Base-by-base conservation (phyloP, 2,797 vertebrate species). In the Notamacropus eugenii region DNA sequence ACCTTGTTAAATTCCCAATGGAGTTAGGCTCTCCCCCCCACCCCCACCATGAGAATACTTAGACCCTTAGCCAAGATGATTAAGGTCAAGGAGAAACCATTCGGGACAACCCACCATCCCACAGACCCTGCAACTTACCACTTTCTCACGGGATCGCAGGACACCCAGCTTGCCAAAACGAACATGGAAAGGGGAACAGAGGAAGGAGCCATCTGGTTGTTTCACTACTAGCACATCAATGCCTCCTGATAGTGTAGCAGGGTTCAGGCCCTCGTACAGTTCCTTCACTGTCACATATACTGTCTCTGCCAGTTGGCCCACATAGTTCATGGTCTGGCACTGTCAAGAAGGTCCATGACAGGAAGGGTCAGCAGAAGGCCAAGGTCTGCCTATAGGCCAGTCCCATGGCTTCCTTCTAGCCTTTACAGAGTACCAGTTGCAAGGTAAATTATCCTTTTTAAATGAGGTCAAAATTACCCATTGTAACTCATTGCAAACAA, bases 101-200 rank as follows among this genome's bases (percentile, higher is more conserved):
- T 14, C 0, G 2, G 16, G 67, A 74, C 16, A 40, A 19, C 67
- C 22, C 74, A 24, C 74, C 74, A 9, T 82, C 40, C 74, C 74
- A 46, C 40, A 46, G 74, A 46, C 40, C 40, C 34, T 29, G 90
- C 34, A 97, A 97, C 99, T 99, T 40, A 99, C 99, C 98, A 99
- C 99, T 98, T 99, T 99, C 99, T 99, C 99, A 94, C 98, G 99
- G 19, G 99, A 99, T 92, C 98, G 99, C 98, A 99, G 99, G 96
- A 99, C 99, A 0, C 99, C 99, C 91, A 99, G 99, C 98, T 99
- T 99, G 95, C 99, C 99, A 0, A 99, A 99, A 92, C 99, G 99
- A 92, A 99, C 99, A 0, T 99, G 99, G 87, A 99, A 99, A 0
- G 99, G 99, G 0, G 99, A 99, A 96, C 99, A 99, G 91, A 98